Evolutionary conservation across 2,113 vertebrate species (phyloP), one percentile per base, ranked within the genome.

Genomic region (Chionis minor): DNA sequence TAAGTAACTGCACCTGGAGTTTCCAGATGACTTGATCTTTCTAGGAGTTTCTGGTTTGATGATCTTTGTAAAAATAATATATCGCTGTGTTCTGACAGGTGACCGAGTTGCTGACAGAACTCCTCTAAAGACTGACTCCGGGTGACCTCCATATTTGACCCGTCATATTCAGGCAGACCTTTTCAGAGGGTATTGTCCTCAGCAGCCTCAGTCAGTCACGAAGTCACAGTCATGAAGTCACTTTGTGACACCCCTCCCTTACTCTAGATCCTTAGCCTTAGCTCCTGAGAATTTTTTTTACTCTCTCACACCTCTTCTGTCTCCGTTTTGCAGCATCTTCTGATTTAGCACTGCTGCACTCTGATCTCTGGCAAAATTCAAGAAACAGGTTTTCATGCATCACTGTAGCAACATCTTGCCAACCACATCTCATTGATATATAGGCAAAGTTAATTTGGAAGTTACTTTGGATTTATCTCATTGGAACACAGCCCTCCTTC

Each of bases 351-450:
- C 51, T 56, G 20, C 62, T 82, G 11, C 20, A 18, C 20, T 71
- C 65, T 66, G 24, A n/a, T 70, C 16, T 52, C 30, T 63, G 54
- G 23, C 18, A 92, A 65, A 66, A 71, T 65, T 85, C 11, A 58
- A 54, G 14, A 80, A 69, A 21, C 12, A 18, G 20, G 16, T 75
- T 95, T 88, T 65, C 45, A 4, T 65, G 23, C 20, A 32, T 86
- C 20, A 7, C 33, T 80, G 23, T 8, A 65, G 20, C 62, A 92
- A 47, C 8, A 14, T 59, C 42, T 78, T 81, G 14, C 71, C 42
- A 74, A 9, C 14, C 5, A 44, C 0, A 0, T 82, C 35, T 82
- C 47, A 10, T 2, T 32, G 15, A 67, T 2, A 1, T 9, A 28
- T 55, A 87, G 69, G 44, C 32, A 74, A 63, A 75, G 4, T 59